A percentile compares a stretch with the other conserved stretches of the same genome.
phyloP scores from a whole-genome alignment of 2,888 invertebrate genomes.

The Aphrophora alni region DNA sequence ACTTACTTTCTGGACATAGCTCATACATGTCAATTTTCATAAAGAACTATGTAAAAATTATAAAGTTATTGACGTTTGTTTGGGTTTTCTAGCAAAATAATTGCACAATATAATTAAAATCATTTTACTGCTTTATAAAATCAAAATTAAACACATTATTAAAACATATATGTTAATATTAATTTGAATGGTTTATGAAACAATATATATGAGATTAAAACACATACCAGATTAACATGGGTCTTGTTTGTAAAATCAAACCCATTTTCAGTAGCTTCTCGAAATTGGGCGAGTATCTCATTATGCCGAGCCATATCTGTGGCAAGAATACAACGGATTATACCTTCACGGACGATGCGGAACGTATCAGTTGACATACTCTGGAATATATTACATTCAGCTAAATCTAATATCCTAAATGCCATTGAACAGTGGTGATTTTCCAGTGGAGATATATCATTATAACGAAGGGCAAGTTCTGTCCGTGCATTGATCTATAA shows the following conservation, averaged over 20 bases:
- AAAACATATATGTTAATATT: no score
- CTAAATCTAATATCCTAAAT: conserved; percentile 78
- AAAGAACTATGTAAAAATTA: no score
- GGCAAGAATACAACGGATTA: conserved; percentile 77
- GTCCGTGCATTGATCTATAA: conserved; percentile 79
- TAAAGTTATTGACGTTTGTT: no score
- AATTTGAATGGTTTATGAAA: no score
- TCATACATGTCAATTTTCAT: no score
- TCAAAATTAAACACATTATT: no score
- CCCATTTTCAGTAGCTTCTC: conserved; percentile 65
- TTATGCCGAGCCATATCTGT: conserved; percentile 83
- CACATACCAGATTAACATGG: conserved; percentile 75
- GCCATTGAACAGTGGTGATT: conserved; percentile 88
- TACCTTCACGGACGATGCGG: conserved; percentile 71
- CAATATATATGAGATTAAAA: no score
- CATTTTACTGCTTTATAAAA: no score
- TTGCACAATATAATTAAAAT: no score
- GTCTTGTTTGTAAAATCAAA: conserved; percentile 73
- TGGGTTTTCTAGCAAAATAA: no score
- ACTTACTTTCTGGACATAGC: no score
- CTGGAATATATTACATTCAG: conserved; percentile 80
- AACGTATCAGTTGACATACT: conserved; percentile 62
- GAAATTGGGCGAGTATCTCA: conserved; percentile 76
- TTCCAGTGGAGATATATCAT: conserved; percentile 85
- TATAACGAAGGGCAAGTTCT: conserved; percentile 81